These are phyloP conservation scores for Paramormyrops kingsleyae DNA, from an alignment of 2,113 vertebrate species.

Conservation along the genomic window DNA sequence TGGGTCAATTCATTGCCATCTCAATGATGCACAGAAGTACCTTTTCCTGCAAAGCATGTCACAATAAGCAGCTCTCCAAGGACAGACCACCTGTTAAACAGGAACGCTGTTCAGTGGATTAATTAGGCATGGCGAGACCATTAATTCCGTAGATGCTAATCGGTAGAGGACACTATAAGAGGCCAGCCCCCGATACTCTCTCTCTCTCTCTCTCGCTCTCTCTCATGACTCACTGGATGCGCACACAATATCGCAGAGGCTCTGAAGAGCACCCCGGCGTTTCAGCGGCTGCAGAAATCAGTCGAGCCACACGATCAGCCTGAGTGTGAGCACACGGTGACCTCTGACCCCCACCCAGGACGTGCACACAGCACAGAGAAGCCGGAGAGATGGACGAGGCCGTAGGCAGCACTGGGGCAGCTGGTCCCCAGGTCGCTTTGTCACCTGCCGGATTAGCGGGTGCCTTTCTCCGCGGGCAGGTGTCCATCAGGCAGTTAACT, in stretches of 20 bases:
- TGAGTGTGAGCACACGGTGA: not conserved
- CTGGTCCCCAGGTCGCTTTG: not conserved
- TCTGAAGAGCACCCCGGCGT: not conserved
- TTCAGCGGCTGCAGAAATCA: not conserved
- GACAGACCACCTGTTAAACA: constrained; percentile 5
- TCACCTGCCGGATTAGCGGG: not conserved
- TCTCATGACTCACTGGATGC: not conserved
- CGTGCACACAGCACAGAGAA: not conserved
- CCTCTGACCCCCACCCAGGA: not conserved
- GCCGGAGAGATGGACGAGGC: not conserved
- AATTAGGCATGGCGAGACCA: constrained; percentile 1
- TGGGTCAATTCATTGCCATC: constrained; percentile 6
- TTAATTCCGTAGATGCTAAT: constrained; percentile 6
- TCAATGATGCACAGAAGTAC: constrained; percentile 1
- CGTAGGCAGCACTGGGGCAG: not conserved
- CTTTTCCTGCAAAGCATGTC: constrained; percentile 3
- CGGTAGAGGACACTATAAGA: not conserved
- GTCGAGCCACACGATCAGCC: not conserved
- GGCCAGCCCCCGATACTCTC: not conserved
- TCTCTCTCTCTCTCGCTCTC: not conserved
- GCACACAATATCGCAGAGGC: not conserved
- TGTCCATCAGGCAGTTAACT: not conserved
- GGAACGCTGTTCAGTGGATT: not conserved
- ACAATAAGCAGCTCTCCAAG: not conserved
- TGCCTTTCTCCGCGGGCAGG: not conserved